Base-by-base conservation (phyloP, 2,797 vertebrate genomes). In the Sciaenops ocellatus region DNA sequence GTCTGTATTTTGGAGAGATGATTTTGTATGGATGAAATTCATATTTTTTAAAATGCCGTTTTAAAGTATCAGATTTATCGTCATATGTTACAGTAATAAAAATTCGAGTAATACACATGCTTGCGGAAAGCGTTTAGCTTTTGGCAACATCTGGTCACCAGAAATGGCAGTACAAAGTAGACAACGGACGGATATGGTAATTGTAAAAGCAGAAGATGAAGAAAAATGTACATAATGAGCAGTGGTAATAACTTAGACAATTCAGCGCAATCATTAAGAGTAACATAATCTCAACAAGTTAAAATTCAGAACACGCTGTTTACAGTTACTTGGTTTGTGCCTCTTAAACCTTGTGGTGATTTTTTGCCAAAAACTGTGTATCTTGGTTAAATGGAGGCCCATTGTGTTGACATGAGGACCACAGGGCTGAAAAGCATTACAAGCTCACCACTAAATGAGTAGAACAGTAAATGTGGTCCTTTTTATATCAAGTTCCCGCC, bases 391-490 rank as follows among this genome's bases (percentile, higher is more conserved):
- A 83, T 34, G 57, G 55, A 73, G 57, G 67, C 34, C 51, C 65
- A 73, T 48, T 69, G 69, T 77, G 84, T 83, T 79, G 73, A 85
- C 80, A 81, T 22, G 66, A 77, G 20, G 47, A 78, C 75, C 71
- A 48, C 56, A 62, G 74, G 55, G 50, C 83, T 71, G 69, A 89
- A 84, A 76, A 77, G 38, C 73, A 84, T 89, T 87, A 79, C 63
- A 79, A 81, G 71, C 69, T 82, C 76, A 85, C 82, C 76, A 73
- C 66, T 79, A 69, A 85, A 78, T 74, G 79, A 81, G 76, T 66
- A 82, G 69, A 88, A 82, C 82, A 86, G 82, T 83, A 83, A 87
- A 91, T 86, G 85, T 79, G 86, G 70, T 86, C 59, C 71, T 76
- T 77, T 89, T 89, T 87, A 89, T 84, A 82, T 82, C 48, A 68